These are phyloP conservation scores for Ophioninae sp. DNA, from an alignment of 2,888 invertebrate genomes.

Conservation along the genomic window DNA sequence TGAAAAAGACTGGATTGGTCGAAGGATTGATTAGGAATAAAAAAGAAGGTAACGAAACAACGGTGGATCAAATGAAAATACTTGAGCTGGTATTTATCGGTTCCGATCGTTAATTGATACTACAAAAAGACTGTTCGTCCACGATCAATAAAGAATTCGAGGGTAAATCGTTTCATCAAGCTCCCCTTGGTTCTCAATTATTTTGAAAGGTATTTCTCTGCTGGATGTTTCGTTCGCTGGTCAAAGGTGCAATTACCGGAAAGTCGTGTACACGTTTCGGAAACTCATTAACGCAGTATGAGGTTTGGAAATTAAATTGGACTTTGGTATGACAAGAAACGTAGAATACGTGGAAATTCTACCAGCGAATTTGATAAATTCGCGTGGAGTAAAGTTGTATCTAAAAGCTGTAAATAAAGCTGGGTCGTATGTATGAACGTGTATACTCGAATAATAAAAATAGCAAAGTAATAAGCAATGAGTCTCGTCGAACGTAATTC, in stretches of 20 bases:
- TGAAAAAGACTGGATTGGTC: no score
- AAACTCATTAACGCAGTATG: not conserved
- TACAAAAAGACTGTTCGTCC: not conserved
- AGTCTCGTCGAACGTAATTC: conserved; percentile 26
- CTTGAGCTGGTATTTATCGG: not conserved
- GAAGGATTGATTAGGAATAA: no score
- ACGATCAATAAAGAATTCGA: not conserved
- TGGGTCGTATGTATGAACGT: not conserved
- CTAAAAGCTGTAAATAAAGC: not conserved
- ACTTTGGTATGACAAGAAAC: not conserved
- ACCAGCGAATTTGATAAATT: conserved; percentile 1
- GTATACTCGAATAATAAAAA: conserved; percentile 2
- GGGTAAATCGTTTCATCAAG: not conserved
- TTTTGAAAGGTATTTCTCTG: not conserved
- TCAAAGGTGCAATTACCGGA: not conserved
- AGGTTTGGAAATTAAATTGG: not conserved
- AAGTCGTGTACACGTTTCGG: not conserved
- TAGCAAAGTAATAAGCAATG: conserved; percentile 27
- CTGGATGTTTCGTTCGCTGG: not conserved
- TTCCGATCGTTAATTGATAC: not conserved
- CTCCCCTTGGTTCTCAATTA: not conserved
- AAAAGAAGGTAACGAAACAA: no score
- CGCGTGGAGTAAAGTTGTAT: conserved; percentile 3
- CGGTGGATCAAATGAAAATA: not conserved
- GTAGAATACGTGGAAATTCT: not conserved